A percentile compares a stretch with the other conserved stretches of the same genome.
phyloP scores from a whole-genome alignment of 2,113 vertebrate genomes.

The Mustelus asterias region DNA sequence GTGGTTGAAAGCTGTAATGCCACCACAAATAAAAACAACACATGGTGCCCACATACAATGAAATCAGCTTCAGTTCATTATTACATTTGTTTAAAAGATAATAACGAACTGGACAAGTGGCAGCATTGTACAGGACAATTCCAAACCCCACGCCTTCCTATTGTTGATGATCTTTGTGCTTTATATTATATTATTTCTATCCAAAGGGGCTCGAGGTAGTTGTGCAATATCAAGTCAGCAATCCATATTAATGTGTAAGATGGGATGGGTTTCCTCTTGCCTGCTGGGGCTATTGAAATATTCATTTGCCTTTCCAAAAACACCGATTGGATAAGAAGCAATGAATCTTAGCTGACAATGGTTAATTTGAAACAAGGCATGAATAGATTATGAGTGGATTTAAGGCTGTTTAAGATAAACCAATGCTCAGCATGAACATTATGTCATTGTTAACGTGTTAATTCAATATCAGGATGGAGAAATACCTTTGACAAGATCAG shows the following conservation, averaged over 20 bases:
- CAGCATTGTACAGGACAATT: too few relatives aligned
- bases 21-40: neutral
- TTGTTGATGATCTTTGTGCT: neutral
- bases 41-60: neutral
- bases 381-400: neutral
- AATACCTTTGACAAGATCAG: neutral
- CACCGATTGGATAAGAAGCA: neutral
- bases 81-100: neutral
- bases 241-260: neutral
- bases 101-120: neutral
- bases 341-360: neutral
- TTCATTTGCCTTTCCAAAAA: neutral
- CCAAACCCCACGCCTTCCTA: neutral
- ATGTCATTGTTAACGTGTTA: neutral
- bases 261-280: neutral
- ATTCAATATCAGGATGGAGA: neutral
- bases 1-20: neutral
- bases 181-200: neutral
- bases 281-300: neutral
- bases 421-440: neutral
- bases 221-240: neutral
- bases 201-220: neutral
- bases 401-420: neutral
- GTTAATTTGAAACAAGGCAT: slow-evolving; percentile 7
- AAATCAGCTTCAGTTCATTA: neutral